These are phyloP conservation scores for Danio aesculapii DNA, from an alignment of 2,797 vertebrate genomes.

Conservation along the genomic window DNA sequence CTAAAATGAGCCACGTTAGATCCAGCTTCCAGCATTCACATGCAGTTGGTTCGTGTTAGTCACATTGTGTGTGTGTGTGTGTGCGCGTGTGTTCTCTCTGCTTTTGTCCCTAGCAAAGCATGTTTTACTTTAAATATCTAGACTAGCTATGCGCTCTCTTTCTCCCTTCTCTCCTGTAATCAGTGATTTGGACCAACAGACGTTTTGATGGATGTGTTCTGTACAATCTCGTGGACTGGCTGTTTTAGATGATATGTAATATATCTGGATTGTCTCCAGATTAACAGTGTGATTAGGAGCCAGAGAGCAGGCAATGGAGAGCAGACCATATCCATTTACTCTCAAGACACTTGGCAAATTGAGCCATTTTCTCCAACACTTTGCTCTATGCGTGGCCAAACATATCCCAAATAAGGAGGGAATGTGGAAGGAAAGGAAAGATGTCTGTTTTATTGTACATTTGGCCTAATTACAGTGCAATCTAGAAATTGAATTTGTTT, in stretches of 20 bases:
- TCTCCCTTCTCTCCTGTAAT: slow-evolving; percentile 35
- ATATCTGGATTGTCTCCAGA: slow-evolving; percentile 59
- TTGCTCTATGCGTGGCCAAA: slow-evolving; percentile 43
- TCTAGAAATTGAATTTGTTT: background rate
- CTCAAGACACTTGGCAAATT: slow-evolving; percentile 45
- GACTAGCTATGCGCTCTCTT: slow-evolving; percentile 58
- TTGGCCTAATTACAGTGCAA: slow-evolving; percentile 5
- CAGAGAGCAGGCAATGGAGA: slow-evolving; percentile 40
- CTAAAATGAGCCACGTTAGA: slow-evolving; percentile 50
- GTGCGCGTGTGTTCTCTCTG: slow-evolving; percentile 42
- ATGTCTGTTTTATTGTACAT: background rate
- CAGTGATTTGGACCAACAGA: slow-evolving; percentile 50
- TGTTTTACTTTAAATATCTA: slow-evolving; percentile 62
- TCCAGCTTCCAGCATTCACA: slow-evolving; percentile 36
- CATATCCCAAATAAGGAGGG: slow-evolving; percentile 55
- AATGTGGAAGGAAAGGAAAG: slow-evolving; percentile 38
- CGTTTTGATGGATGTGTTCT: slow-evolving; percentile 56
- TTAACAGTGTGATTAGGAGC: slow-evolving; percentile 49
- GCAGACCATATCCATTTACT: slow-evolving; percentile 40
- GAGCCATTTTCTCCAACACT: slow-evolving; percentile 45
- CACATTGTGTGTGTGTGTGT: slow-evolving; percentile 24
- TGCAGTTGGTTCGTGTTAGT: slow-evolving; percentile 71
- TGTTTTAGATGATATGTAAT: slow-evolving; percentile 56
- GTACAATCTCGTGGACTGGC: slow-evolving; percentile 57
- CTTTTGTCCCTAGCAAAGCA: slow-evolving; percentile 59